Evolutionary conservation across 1,140 invertebrate genomes (phyloP), one percentile per base, ranked within the genome.

Genomic region (Octopus sinensis): DNA sequence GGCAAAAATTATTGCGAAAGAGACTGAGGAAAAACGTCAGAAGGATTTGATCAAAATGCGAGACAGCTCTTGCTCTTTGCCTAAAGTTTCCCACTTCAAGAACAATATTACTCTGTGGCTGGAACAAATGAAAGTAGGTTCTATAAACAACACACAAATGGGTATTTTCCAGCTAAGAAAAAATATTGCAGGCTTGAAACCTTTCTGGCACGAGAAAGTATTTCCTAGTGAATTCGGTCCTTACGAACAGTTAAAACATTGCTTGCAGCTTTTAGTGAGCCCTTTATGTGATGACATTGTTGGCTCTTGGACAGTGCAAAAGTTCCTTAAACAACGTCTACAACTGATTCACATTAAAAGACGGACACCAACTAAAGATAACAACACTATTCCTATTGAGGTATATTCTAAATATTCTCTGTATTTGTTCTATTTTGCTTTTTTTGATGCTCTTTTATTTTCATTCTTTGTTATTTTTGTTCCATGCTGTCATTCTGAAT

Each of bases 21-120:
- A 83, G 80, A 83, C 81, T 62, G 87, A 88, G 80, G 79, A 85
- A 76, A 82, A 85, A 81, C 78, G 86, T 56, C 62, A 80, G 73
- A 79, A 81, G 77, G 84, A 84, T 82, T 12, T 83, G 73, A 68
- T 68, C n/a, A 9, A 79, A 79, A 51, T 7, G 5, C 6, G 23
- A 54, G 17, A 9, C 5, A 13, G 17, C 30, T 3, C 53, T 30
- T 51, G 12, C 62, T 68, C 12, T n/a, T 13, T 12, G 3, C 12
- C 62, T n/a, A 68, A 68, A n/a, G 30, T 43, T 43, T 13, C 62
- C n/a, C 12, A 68, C n/a, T 68, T n/a, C 12, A n/a, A 68, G 62
- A 68, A 13, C n/a, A 68, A 68, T 68, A n/a, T 68, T 68, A n/a
- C 62, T 68, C 12, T 12, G 62, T 13, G 12, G 62, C 12, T 68